A percentile compares a stretch with the other conserved stretches of the same genome.
phyloP scores from a whole-genome alignment of 2,113 vertebrate species.

The Chloebia gouldiae region DNA sequence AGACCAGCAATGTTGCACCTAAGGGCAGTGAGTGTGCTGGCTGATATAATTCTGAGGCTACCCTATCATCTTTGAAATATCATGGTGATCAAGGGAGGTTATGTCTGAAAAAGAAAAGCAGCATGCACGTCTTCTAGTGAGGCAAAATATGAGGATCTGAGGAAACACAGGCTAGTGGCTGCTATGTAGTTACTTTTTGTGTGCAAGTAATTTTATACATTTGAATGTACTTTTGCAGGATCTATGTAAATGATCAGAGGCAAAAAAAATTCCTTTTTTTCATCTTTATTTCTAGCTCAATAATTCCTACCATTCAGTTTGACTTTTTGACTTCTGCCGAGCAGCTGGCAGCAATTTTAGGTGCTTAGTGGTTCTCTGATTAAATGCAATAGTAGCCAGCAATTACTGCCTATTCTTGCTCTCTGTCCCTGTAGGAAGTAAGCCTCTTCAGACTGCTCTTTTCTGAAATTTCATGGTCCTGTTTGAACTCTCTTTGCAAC shows the following conservation, averaged over 20 bases:
- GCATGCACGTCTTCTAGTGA: neutral
- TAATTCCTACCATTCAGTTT: neutral
- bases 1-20: neutral
- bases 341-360: neutral
- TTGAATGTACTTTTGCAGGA: neutral
- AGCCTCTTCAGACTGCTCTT: neutral
- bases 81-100: neutral
- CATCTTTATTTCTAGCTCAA: neutral
- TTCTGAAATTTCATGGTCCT: neutral
- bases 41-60: neutral
- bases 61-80: neutral
- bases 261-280: neutral
- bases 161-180: neutral
- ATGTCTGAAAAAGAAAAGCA: neutral
- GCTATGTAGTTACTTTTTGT: neutral
- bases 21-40: neutral
- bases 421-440: neutral
- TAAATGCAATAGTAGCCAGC: neutral
- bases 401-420: neutral
- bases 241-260: fast-evolving
- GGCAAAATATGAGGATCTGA: neutral
- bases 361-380: neutral
- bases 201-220: neutral
- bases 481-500: neutral
- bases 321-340: neutral